phyloP scores from a whole-genome alignment of 2,888 invertebrate genomes.

The Latheticus oryzae region DNA sequence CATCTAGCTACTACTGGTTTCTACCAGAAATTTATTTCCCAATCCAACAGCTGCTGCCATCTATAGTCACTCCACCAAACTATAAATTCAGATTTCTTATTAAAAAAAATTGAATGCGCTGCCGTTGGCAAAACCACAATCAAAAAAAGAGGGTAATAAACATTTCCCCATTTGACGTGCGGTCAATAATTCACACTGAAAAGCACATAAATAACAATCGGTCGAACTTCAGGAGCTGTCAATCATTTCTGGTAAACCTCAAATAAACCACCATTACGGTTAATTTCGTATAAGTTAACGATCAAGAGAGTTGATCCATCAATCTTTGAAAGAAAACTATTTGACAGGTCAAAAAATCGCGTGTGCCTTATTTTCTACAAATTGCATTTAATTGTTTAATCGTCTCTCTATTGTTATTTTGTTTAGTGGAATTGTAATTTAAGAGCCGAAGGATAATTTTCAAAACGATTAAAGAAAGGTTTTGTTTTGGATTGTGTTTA shows the following conservation, averaged over 20 bases:
- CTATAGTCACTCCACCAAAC: slow-evolving; percentile 42
- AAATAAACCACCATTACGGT: slow-evolving; percentile 52
- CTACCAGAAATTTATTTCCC: slow-evolving; percentile 3
- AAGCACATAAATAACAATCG: slow-evolving; percentile 59
- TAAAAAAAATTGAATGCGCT: slow-evolving; percentile 3
- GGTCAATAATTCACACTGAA: slow-evolving; percentile 51
- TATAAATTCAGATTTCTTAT: neutral
- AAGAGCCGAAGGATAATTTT: slow-evolving; percentile 52
- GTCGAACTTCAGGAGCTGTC: slow-evolving; percentile 60
- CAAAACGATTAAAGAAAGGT: too few species aligned
- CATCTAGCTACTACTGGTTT: too few species aligned
- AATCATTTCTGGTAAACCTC: slow-evolving; percentile 59
- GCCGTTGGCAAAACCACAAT: slow-evolving; percentile 47
- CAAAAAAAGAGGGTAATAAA: slow-evolving; percentile 48
- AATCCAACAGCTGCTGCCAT: slow-evolving; percentile 49
- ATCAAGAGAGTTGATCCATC: slow-evolving; percentile 53
- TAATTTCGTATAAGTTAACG: slow-evolving; percentile 46
- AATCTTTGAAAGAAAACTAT: slow-evolving; percentile 54
- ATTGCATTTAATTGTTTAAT: slow-evolving; percentile 65
- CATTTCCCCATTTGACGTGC: slow-evolving; percentile 47
- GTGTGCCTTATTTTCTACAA: slow-evolving; percentile 58
- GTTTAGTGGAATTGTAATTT: slow-evolving; percentile 46
- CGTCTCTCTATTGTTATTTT: slow-evolving; percentile 60
- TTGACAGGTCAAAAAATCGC: slow-evolving; percentile 63
- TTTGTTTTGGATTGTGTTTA: slow-evolving; percentile 56